phyloP scores from a whole-genome alignment of 2,797 vertebrate genomes.

The Lepus townsendii region DNA sequence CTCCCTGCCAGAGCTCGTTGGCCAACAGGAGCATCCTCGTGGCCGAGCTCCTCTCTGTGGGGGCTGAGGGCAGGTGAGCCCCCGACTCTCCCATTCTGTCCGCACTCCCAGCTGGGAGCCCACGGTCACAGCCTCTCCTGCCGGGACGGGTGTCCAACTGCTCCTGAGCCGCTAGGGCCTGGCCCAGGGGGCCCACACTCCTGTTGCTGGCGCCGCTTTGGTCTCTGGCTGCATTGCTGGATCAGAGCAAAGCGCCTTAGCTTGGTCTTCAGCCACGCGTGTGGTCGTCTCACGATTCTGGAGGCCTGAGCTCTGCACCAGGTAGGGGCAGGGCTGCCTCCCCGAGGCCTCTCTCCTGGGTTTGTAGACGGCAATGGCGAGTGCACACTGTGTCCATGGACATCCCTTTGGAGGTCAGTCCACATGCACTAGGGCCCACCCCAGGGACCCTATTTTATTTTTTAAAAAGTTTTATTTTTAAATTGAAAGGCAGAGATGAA shows the following conservation, averaged over 20 bases:
- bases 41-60: not conserved
- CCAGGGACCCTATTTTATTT: not conserved
- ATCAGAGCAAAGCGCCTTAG: not conserved
- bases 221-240: not conserved
- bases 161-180: not conserved
- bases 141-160: rapidly evolving
- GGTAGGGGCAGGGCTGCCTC: not conserved
- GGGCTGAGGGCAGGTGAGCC: not conserved
- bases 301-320: not conserved
- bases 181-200: not conserved
- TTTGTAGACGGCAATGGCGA: rapidly evolving
- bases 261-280: not conserved
- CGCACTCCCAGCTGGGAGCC: not conserved
- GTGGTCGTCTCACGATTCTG: not conserved
- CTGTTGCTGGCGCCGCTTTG: not conserved
- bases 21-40: not conserved
- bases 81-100: rapidly evolving
- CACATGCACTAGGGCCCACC: not conserved
- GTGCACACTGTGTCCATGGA: not conserved
- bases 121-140: rapidly evolving
- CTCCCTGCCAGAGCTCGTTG: not conserved
- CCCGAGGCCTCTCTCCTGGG: not conserved
- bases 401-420: too few species aligned
- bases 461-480: too few species aligned
- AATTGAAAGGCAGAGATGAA: too few species aligned